Evolutionary conservation across 2,113 vertebrate genomes (phyloP).

Genomic region (Micronycteris hirsuta): DNA sequence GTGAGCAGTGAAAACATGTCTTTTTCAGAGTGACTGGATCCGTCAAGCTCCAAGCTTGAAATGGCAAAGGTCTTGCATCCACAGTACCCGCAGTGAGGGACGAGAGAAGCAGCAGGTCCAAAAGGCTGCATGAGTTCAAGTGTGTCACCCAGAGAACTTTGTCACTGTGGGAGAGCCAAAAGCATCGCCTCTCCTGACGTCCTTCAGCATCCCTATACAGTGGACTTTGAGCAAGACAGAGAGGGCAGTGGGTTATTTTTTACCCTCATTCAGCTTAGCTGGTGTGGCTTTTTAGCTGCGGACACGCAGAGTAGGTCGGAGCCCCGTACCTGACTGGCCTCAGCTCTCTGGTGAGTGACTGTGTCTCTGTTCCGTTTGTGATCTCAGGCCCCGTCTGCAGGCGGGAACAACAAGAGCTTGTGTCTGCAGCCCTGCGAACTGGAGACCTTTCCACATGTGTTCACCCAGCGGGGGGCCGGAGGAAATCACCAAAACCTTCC

Average conservation of each 20-base stretch:
- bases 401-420: conserved; percentile 64
- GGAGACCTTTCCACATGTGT: conserved; percentile 80
- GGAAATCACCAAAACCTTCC: conserved; percentile 74
- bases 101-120: not conserved
- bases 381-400: conserved; percentile 54
- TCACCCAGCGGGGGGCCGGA: conserved; percentile 74
- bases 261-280: not conserved
- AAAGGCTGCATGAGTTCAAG: not conserved
- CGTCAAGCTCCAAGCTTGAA: not conserved
- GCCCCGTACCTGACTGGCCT: conserved; percentile 58
- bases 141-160: fast-evolving
- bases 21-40: not conserved
- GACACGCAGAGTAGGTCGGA: conserved; percentile 57
- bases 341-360: conserved; percentile 65
- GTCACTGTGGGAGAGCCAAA: not conserved
- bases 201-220: not conserved
- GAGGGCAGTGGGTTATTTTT: not conserved
- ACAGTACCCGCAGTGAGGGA: fast-evolving
- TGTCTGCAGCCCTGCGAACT: conserved; percentile 80
- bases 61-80: not conserved
- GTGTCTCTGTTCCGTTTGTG: conserved; percentile 71
- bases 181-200: not conserved
- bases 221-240: not conserved
- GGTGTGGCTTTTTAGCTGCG: conserved; percentile 19
- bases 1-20: not conserved